Conservation (phyloP, 2,888 invertebrate species). For the Adelognathus sp. region DNA sequence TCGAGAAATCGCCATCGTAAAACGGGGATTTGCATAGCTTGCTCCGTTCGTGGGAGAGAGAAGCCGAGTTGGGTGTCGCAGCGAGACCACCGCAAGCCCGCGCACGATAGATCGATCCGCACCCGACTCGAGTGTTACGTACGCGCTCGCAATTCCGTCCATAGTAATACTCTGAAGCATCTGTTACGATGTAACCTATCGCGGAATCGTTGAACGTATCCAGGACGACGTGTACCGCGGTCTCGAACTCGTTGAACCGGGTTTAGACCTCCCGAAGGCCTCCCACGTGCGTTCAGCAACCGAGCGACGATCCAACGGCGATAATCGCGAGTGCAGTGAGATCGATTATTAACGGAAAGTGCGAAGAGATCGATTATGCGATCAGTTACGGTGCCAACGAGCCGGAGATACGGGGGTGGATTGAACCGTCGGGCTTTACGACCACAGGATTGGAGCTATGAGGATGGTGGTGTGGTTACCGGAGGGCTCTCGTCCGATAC, state of each 20-base stretch:
- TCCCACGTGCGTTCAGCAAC: neutral
- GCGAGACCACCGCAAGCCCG: constrained; percentile 13
- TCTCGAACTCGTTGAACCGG: neutral
- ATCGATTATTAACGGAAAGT: constrained; percentile 62
- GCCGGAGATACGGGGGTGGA: constrained; percentile 30
- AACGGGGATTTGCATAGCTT: constrained; percentile 59
- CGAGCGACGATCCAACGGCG: neutral
- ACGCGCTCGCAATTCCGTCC: neutral
- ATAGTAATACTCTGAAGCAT: constrained; percentile 14
- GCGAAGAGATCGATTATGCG: constrained; percentile 48
- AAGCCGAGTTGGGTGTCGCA: neutral
- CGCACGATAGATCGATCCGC: constrained; percentile 33
- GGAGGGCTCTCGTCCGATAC: too few species aligned
- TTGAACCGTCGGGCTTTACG: constrained; percentile 5
- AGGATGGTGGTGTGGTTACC: neutral
- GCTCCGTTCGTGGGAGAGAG: constrained; percentile 7
- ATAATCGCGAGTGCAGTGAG: constrained; percentile 49
- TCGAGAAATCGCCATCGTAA: constrained; percentile 61
- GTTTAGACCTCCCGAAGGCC: neutral
- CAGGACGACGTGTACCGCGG: neutral
- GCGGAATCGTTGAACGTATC: constrained; percentile 25
- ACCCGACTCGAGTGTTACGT: constrained; percentile 33
- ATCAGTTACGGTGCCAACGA: constrained; percentile 50
- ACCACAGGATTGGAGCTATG: neutral
- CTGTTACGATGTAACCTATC: constrained; percentile 9